A percentile compares a stretch with the other conserved stretches of the same genome.
phyloP scores from a whole-genome alignment of 2,888 invertebrate genomes.

The Chloroclysta siterata region DNA sequence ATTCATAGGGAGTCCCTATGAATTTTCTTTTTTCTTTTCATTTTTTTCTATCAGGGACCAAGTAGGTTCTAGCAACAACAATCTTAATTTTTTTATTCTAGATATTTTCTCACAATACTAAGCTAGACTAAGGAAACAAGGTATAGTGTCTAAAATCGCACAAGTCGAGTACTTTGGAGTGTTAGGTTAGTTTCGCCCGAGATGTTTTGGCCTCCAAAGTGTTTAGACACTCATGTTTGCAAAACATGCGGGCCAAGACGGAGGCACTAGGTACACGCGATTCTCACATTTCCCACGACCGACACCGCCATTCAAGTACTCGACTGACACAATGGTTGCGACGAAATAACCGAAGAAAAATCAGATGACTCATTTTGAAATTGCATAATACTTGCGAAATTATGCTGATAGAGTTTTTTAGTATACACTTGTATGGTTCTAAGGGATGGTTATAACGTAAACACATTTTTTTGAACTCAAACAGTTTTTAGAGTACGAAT shows the following conservation, averaged over 20 bases:
- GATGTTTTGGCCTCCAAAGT: slow-evolving; percentile 14
- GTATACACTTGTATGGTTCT: not conserved
- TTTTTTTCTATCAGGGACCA: too few species aligned
- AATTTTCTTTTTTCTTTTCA: too few species aligned
- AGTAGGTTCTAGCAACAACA: too few species aligned
- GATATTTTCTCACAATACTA: not conserved
- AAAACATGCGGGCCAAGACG: slow-evolving; percentile 53
- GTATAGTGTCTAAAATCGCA: not conserved
- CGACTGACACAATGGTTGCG: slow-evolving; percentile 43
- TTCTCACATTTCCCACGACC: slow-evolving; percentile 59
- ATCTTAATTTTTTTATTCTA: not conserved
- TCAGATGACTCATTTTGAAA: slow-evolving; percentile 34
- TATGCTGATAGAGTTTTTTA: not conserved
- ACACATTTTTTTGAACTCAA: too few species aligned
- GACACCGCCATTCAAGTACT: slow-evolving; percentile 49
- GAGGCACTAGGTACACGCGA: slow-evolving; percentile 47
- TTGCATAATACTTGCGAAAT: slow-evolving; percentile 22
- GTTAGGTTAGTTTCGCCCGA: not conserved
- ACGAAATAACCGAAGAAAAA: slow-evolving; percentile 38
- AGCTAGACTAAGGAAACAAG: not conserved
- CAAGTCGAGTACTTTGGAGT: not conserved
- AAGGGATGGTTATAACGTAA: too few species aligned
- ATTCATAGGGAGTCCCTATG: too few species aligned
- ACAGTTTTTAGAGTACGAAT: too few species aligned
- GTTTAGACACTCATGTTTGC: slow-evolving; percentile 39